Evolutionary conservation across 1,140 invertebrate species (phyloP), one percentile per base, ranked within the genome.

Genomic region (Microplitis mediator): DNA sequence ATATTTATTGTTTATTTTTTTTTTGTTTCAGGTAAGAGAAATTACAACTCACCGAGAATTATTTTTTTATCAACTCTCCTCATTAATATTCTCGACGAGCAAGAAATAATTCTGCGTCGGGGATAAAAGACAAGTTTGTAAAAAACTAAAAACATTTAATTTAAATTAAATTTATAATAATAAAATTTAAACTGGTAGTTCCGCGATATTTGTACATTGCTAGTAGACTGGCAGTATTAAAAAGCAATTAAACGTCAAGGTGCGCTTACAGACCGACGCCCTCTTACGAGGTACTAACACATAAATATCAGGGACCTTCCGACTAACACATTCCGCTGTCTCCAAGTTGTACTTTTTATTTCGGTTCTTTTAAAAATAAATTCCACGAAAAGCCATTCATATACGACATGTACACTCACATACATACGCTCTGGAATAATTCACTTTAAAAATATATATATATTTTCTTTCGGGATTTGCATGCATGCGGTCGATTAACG

Each of bases 21-120:
- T 35, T 76, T 31, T 76, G 74, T 79, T 79, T 45, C 74, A 79
- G 78, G 78, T 79, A 78, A 77, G 78, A 69, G 63, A 72, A 50
- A 65, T n/a, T 64, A 54, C 52, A 54, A 16, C 52, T 54, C 39
- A 45, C 39, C 39, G 5, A 9, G 5, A 23, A 23, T 23, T 45
- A 11, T 45, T 9, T 45, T 45, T n/a, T 54, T n/a, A 54, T 54
- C 9, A 14, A 54, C 16, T n/a, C 13, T 14, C 52, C 4, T 16
- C n/a, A 54, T 54, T 14, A 54, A 54, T 54, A n/a, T n/a, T 54
- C 1, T 4, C 5, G 52, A 54, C 4, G 3, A 23, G 23, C 23
- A 23, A 23, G 23, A 23, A 23, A 23, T 23, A 23, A 23, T 23
- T 23, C 23, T 23, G 23, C 23, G 23, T 23, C 23, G 23, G 23